Conservation (phyloP, 2,888 invertebrate species). For the Piscicola geometra region DNA sequence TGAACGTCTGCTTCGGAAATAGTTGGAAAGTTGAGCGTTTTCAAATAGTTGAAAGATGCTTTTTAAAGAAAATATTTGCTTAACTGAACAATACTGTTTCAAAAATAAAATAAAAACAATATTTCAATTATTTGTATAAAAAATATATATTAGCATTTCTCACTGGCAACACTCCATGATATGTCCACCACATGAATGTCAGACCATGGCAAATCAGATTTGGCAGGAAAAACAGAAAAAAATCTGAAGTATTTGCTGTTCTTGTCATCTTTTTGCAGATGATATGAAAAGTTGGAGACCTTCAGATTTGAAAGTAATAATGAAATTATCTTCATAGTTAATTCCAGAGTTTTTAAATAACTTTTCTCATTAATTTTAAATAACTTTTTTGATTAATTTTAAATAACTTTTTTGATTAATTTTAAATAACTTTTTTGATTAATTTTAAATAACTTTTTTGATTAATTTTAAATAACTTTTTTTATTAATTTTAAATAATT, state of each 20-base stretch:
- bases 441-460: too few species aligned
- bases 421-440: too few species aligned
- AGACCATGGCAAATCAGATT: slow-evolving; percentile 33
- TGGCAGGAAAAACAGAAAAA: slow-evolving; percentile 36
- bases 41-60: not conserved
- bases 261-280: too few species aligned
- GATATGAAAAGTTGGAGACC: too few species aligned
- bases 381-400: too few species aligned
- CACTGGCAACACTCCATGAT: slow-evolving; percentile 36
- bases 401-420: too few species aligned
- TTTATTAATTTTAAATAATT: too few species aligned
- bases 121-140: too few species aligned
- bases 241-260: slow-evolving; percentile 32
- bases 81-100: not conserved
- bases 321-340: not conserved
- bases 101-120: not conserved
- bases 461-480: too few species aligned
- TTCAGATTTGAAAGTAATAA: not conserved
- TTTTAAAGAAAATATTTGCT: not conserved
- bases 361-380: not conserved
- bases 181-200: slow-evolving; percentile 35
- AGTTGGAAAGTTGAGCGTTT: not conserved
- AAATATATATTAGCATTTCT: too few species aligned
- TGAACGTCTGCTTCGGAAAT: not conserved
- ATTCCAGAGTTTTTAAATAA: not conserved